A percentile compares a stretch with the other conserved stretches of the same genome.
These are phyloP conservation scores for Agrochola lychnidis DNA, from an alignment of 2,888 invertebrate genomes.

Conservation along the genomic window DNA sequence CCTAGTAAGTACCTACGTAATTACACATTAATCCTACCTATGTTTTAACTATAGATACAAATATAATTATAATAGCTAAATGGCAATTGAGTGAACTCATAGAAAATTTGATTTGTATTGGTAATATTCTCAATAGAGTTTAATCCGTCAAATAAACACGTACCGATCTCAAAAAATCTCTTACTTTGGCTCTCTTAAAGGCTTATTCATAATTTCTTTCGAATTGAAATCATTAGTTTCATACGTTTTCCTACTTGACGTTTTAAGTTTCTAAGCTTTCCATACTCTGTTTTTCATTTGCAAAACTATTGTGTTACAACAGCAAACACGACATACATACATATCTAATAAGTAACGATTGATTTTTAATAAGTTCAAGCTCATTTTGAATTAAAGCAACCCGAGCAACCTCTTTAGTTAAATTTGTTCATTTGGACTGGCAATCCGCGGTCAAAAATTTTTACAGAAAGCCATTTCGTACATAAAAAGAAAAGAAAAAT, in stretches of 20 bases:
- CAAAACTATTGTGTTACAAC: not conserved
- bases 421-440: not conserved
- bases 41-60: not conserved
- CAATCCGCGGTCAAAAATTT: not conserved
- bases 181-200: not conserved
- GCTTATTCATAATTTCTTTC: not conserved
- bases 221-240: slow-evolving; percentile 21
- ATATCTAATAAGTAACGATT: not conserved
- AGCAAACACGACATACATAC: too few relatives aligned
- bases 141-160: not conserved
- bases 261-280: slow-evolving; percentile 16
- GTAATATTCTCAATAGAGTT: not conserved
- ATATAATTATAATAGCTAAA: not conserved
- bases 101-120: not conserved
- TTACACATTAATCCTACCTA: not conserved
- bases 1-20: not conserved
- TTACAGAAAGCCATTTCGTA: not conserved
- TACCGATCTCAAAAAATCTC: not conserved
- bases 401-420: slow-evolving; percentile 1
- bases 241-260: slow-evolving; percentile 40
- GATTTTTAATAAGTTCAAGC: not conserved
- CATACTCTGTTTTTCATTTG: not conserved
- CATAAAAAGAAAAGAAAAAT: too few relatives aligned
- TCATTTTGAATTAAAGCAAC: not conserved
- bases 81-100: too few relatives aligned